Conservation (phyloP, 1,140 invertebrate genomes). For the Yoshiicerus persimilis region DNA sequence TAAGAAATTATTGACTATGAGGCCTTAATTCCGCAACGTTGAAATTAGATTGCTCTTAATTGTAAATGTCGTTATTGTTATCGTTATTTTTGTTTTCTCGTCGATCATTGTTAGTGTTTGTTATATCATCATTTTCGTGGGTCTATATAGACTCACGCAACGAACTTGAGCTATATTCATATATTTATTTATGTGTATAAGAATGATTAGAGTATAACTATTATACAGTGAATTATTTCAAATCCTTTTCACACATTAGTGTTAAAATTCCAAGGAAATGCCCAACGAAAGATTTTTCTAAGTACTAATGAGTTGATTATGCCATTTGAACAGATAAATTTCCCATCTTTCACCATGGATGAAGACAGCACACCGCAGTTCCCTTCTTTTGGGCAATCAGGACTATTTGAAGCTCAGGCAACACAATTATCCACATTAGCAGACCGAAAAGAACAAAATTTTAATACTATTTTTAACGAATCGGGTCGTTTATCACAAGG, state of each 20-base stretch:
- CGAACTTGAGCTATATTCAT: background rate
- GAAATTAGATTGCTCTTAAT: too few species aligned
- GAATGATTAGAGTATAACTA: background rate
- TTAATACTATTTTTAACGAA: constrained; percentile 2
- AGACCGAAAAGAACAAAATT: background rate
- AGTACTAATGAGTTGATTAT: background rate
- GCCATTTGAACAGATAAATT: background rate
- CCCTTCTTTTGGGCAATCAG: background rate
- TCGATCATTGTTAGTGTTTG: too few species aligned
- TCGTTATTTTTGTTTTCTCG: too few species aligned
- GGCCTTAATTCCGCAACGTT: too few species aligned
- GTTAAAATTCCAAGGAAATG: background rate
- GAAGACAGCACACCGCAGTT: background rate
- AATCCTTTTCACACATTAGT: background rate
- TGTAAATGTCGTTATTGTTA: too few species aligned
- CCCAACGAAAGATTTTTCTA: background rate
- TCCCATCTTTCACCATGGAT: background rate
- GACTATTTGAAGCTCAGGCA: background rate
- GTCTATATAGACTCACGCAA: too few species aligned
- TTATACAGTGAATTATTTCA: background rate
- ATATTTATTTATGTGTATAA: background rate
- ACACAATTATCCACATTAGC: background rate
- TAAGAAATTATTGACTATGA: too few species aligned
- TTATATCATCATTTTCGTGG: too few species aligned
- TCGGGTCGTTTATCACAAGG: background rate